A percentile compares a stretch with the other conserved stretches of the same genome.
Conservation (phyloP, 2,113 vertebrate species). For the Tautogolabrus adspersus region DNA sequence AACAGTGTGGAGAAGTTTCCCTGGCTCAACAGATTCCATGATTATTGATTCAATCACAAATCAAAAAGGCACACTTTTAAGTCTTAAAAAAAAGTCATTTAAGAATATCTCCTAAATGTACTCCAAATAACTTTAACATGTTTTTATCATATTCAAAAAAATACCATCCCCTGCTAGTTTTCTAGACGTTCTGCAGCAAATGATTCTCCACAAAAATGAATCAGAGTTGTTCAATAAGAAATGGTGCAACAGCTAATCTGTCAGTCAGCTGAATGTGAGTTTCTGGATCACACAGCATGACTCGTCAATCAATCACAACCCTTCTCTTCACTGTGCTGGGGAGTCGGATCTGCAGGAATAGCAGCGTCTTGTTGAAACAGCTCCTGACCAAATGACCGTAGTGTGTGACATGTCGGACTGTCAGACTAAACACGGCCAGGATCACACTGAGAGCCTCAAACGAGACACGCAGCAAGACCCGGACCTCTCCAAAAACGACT, state of each 20-base stretch:
- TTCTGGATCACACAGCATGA: background rate
- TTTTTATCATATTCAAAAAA: too few species aligned
- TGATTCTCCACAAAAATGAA: background rate
- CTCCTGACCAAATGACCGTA: constrained; percentile 68
- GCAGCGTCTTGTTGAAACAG: constrained; percentile 74
- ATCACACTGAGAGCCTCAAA: constrained; percentile 77
- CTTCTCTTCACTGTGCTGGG: background rate
- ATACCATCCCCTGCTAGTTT: too few species aligned
- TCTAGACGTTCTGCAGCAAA: background rate
- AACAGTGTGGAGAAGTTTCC: too few species aligned
- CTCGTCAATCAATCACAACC: constrained; percentile 24
- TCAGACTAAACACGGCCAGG: constrained; percentile 73
- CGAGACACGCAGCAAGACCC: constrained; percentile 33
- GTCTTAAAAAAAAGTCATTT: too few species aligned
- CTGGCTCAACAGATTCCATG: too few species aligned
- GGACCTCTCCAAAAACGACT: constrained; percentile 23
- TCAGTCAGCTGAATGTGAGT: background rate
- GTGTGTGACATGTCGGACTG: constrained; percentile 66
- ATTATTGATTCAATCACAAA: too few species aligned
- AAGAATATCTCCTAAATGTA: too few species aligned
- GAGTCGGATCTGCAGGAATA: constrained; percentile 46
- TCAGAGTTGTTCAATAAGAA: too few species aligned
- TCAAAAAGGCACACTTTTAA: too few species aligned
- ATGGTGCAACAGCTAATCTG: too few species aligned
- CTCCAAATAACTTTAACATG: too few species aligned